Percentiles rank a stretch among this genome's conserved stretches.
Evolutionary conservation across 2,888 invertebrate genomes (phyloP).

Genomic region (Mechanitis mazaeus): DNA sequence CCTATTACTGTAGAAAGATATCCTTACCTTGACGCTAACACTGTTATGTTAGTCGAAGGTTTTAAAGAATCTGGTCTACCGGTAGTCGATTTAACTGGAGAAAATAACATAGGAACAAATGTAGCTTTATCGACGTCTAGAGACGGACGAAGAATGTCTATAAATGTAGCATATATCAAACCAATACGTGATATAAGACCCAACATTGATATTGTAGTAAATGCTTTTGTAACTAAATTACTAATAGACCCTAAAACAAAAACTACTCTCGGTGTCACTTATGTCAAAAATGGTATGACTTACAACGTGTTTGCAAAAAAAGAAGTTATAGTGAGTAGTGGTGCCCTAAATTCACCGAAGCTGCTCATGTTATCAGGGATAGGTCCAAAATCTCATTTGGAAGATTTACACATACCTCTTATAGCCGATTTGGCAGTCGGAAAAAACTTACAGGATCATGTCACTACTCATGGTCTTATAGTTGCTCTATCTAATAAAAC

Average conservation of each 20-base stretch:
- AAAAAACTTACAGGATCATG: conserved; percentile 84
- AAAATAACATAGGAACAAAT: conserved; percentile 77
- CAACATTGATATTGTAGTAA: conserved; percentile 71
- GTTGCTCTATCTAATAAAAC: conserved; percentile 72
- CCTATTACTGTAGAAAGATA: conserved; percentile 80
- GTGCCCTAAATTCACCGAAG: conserved; percentile 79
- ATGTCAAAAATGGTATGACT: conserved; percentile 59
- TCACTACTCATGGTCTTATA: conserved; percentile 78
- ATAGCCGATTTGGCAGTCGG: conserved; percentile 82
- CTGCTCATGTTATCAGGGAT: conserved; percentile 81
- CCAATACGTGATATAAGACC: conserved; percentile 75
- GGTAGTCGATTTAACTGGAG: conserved; percentile 76
- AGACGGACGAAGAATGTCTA: conserved; percentile 78
- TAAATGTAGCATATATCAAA: conserved; percentile 80
- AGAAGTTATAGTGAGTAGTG: conserved; percentile 79
- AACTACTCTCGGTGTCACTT: conserved; percentile 62
- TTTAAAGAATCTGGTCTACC: conserved; percentile 79
- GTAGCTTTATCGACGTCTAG: conserved; percentile 78
- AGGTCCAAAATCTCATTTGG: conserved; percentile 76
- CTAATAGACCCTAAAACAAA: conserved; percentile 76
- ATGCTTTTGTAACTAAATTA: conserved; percentile 74
- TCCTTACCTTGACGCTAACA: conserved; percentile 78
- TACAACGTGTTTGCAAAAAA: conserved; percentile 69
- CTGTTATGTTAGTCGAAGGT: conserved; percentile 74
- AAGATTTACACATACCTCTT: conserved; percentile 72